Percentiles rank a stretch among this genome's conserved stretches.
Conservation (phyloP, 2,888 invertebrate genomes). For the Sarcophaga rosellei region DNA sequence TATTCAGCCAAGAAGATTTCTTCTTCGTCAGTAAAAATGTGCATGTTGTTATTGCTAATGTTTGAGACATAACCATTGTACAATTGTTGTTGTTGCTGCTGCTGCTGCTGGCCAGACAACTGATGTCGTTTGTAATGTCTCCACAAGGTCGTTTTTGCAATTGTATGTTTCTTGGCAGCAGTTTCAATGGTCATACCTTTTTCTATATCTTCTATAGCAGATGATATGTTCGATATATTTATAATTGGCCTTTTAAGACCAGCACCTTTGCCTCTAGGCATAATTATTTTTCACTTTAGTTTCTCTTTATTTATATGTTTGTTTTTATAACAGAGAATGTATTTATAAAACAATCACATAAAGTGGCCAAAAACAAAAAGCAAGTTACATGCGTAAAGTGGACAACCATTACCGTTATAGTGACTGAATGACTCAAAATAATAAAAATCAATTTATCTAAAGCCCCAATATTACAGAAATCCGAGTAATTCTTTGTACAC, state of each 20-base stretch:
- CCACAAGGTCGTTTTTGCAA: conserved; percentile 63
- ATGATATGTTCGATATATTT: conserved; percentile 47
- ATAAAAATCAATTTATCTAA: background rate
- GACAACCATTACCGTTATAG: conserved; percentile 39
- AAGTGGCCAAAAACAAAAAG: background rate
- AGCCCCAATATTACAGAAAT: too few species aligned
- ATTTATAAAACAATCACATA: conserved; percentile 5
- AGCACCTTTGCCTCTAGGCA: conserved; percentile 54
- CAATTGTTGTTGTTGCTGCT: background rate
- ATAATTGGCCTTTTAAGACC: conserved; percentile 52
- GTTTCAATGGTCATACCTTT: conserved; percentile 62
- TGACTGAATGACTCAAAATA: conserved; percentile 34
- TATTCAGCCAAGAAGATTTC: conserved; percentile 63
- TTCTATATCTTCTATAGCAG: conserved; percentile 55
- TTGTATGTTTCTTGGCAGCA: conserved; percentile 57
- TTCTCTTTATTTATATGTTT: background rate
- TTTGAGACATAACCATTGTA: background rate
- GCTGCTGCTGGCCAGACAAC: conserved; percentile 2
- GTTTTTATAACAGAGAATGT: background rate
- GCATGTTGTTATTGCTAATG: conserved; percentile 16
- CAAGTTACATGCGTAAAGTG: conserved; percentile 9
- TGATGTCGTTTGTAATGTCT: conserved; percentile 59
- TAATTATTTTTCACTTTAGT: conserved; percentile 17
- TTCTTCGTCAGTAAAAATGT: conserved; percentile 57
- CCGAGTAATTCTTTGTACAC: too few species aligned